A percentile compares a stretch with the other conserved stretches of the same genome.
Conservation (phyloP, 2,888 invertebrate genomes). For the Fragum fragum region DNA sequence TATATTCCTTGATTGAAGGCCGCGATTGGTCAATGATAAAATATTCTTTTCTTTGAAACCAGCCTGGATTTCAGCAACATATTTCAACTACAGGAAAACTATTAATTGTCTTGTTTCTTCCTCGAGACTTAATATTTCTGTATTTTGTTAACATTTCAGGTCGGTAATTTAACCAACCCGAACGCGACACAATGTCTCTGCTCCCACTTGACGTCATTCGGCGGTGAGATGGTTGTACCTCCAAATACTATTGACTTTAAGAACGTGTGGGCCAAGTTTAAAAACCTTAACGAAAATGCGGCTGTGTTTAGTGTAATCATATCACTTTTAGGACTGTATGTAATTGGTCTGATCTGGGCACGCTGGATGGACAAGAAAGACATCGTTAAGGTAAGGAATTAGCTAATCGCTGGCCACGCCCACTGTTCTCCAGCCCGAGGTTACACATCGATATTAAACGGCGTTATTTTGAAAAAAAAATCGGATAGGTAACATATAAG, state of each 20-base stretch:
- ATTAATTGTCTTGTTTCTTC: too few species aligned
- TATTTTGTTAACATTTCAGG: slow-evolving; percentile 70
- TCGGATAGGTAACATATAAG: too few species aligned
- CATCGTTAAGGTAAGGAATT: slow-evolving; percentile 82
- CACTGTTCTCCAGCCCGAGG: too few species aligned
- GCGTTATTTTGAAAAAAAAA: too few species aligned
- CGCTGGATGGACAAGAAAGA: slow-evolving; percentile 85
- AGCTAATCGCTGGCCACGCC: too few species aligned
- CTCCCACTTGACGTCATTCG: slow-evolving; percentile 86
- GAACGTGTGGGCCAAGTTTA: slow-evolving; percentile 86
- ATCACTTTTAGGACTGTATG: slow-evolving; percentile 82
- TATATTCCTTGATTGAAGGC: too few species aligned
- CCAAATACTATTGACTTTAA: slow-evolving; percentile 87
- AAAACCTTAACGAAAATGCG: slow-evolving; percentile 85
- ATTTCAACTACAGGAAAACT: too few species aligned
- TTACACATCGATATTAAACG: too few species aligned
- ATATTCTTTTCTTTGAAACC: too few species aligned
- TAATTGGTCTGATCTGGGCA: slow-evolving; percentile 83
- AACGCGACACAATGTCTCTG: slow-evolving; percentile 84
- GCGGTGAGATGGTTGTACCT: slow-evolving; percentile 85
- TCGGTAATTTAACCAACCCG: slow-evolving; percentile 81
- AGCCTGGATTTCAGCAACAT: too few species aligned
- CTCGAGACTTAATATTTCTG: too few species aligned
- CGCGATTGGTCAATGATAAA: too few species aligned
- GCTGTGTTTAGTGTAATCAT: slow-evolving; percentile 86